Conservation (phyloP, 2,888 invertebrate species). For the Parnassius smintheus region DNA sequence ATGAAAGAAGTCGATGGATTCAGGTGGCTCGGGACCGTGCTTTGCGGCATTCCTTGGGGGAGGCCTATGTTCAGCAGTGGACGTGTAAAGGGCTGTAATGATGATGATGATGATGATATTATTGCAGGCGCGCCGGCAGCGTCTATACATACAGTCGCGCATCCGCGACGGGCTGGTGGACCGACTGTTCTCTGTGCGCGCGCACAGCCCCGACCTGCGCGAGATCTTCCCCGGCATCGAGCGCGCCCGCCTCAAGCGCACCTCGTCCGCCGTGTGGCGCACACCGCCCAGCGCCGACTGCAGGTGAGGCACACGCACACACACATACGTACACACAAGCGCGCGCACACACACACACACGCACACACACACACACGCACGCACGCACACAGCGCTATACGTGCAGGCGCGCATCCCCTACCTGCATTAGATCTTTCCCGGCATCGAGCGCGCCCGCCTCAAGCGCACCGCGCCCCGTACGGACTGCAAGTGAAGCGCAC, state of each 20-base stretch:
- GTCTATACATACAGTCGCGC: conserved; percentile 68
- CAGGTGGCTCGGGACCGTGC: too few relatives aligned
- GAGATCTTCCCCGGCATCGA: conserved; percentile 86
- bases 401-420: conserved; percentile 83
- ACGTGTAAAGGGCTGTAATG: too few relatives aligned
- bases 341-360: too few relatives aligned
- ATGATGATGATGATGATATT: neutral
- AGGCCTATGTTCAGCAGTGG: too few relatives aligned
- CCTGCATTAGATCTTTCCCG: conserved; percentile 84
- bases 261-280: conserved; percentile 88
- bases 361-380: too few relatives aligned
- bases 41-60: too few relatives aligned
- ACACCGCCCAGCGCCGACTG: conserved; percentile 68
- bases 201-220: conserved; percentile 83
- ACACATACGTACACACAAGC: too few relatives aligned
- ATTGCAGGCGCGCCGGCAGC: conserved; percentile 49
- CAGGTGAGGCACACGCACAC: neutral
- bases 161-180: conserved; percentile 67
- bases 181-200: conserved; percentile 82
- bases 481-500: neutral
- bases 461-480: conserved; percentile 82
- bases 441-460: conserved; percentile 83
- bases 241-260: conserved; percentile 83
- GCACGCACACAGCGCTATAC: too few relatives aligned
- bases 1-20: too few relatives aligned